Conservation (phyloP, 2,113 vertebrate genomes). For the Chionis minor region DNA sequence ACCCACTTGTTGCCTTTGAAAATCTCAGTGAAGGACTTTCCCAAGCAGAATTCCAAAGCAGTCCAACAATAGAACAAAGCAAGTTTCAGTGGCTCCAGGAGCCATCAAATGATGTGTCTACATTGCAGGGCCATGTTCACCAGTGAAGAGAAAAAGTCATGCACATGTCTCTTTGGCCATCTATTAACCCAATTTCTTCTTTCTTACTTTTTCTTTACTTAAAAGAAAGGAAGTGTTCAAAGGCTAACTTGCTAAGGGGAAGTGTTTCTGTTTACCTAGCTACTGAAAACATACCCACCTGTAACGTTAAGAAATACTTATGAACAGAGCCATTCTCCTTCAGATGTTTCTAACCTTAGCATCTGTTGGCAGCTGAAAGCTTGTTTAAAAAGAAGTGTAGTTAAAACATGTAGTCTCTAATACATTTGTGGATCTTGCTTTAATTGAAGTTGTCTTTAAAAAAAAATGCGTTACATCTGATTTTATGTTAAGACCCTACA, state of each 20-base stretch:
- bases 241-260: neutral
- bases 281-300: neutral
- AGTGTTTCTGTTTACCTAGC: neutral
- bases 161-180: neutral
- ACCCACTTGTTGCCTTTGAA: neutral
- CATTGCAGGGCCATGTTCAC: neutral
- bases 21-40: neutral
- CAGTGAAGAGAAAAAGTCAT: neutral
- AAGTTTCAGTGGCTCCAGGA: neutral
- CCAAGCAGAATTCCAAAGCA: neutral
- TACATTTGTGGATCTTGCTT: neutral
- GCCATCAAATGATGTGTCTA: accelerated
- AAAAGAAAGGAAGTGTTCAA: neutral
- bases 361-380: neutral
- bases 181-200: neutral
- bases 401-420: neutral
- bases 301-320: neutral
- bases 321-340: neutral
- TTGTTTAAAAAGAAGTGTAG: neutral
- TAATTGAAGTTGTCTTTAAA: neutral
- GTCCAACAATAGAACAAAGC: neutral
- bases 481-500: neutral
- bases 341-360: neutral
- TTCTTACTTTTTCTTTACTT: neutral
- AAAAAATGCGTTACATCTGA: neutral